phyloP scores from a whole-genome alignment of 30 jellyfish, hydroid and myxozoan genomes.

The Aurelia sp. region DNA sequence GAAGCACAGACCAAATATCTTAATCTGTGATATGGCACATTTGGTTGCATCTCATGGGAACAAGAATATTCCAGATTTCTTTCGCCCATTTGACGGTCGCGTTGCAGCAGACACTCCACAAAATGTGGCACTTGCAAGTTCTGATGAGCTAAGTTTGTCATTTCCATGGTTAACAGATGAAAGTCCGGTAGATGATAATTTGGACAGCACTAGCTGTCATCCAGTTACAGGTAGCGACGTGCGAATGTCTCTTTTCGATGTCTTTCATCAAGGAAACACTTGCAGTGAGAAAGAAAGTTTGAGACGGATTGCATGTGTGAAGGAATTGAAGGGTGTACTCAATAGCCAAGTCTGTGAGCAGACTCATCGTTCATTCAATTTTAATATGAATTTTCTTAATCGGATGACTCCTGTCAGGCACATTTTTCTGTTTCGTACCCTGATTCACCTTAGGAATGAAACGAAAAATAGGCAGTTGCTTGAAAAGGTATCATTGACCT shows the following conservation, averaged over 20 bases:
- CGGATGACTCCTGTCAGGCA: slow-evolving; percentile 38
- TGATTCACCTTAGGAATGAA: slow-evolving; percentile 45
- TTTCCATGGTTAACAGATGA: slow-evolving; percentile 48
- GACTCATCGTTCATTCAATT: slow-evolving; percentile 37
- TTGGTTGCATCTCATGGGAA: slow-evolving; percentile 57
- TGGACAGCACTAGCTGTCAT: slow-evolving; percentile 16
- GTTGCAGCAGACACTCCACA: slow-evolving; percentile 39
- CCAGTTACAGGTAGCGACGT: slow-evolving; percentile 52
- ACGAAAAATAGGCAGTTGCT: slow-evolving; percentile 2
- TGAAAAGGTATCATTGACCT: not conserved
- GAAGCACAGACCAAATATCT: slow-evolving; percentile 42
- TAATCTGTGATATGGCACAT: slow-evolving; percentile 53
- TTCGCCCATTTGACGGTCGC: slow-evolving; percentile 51
- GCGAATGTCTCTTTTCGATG: slow-evolving; percentile 59
- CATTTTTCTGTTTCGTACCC: slow-evolving; percentile 43
- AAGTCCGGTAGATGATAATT: not conserved
- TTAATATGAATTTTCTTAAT: slow-evolving; percentile 30
- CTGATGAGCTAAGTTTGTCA: slow-evolving; percentile 23
- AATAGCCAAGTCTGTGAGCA: slow-evolving; percentile 72
- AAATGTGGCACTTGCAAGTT: slow-evolving; percentile 40
- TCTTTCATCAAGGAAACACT: slow-evolving; percentile 46
- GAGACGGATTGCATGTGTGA: slow-evolving; percentile 46
- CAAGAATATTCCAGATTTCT: slow-evolving; percentile 14
- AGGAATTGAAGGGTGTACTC: slow-evolving; percentile 47
- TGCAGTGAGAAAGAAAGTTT: slow-evolving; percentile 39